A percentile compares a stretch with the other conserved stretches of the same genome.
phyloP scores from a whole-genome alignment of 1,140 invertebrate species.

The Drosophila nigrodunni region DNA sequence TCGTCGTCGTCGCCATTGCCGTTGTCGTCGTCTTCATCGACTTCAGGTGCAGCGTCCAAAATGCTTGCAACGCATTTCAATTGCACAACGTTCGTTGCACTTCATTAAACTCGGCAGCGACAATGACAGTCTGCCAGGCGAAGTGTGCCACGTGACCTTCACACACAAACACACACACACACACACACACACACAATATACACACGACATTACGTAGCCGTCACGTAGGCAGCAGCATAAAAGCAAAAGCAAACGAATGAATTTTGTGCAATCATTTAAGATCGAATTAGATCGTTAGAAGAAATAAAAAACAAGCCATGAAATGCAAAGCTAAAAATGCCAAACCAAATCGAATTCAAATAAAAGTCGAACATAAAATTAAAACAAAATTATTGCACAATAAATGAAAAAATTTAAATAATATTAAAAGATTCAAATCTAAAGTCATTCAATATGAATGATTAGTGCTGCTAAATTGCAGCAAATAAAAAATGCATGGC shows the following conservation, averaged over 20 bases:
- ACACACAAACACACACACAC: constrained; percentile 32
- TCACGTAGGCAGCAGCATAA: constrained; percentile 42
- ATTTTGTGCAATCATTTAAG: constrained; percentile 9
- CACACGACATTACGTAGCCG: constrained; percentile 60
- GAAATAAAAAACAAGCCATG: constrained; percentile 1
- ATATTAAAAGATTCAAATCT: not conserved
- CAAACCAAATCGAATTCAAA: not conserved
- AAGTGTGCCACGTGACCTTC: constrained; percentile 69
- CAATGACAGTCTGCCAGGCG: constrained; percentile 26
- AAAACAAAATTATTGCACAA: not conserved
- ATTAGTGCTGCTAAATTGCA: too few relatives aligned
- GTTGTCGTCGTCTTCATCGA: not conserved
- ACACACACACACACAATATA: not conserved
- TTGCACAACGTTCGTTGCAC: constrained; percentile 73
- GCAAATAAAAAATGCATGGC: not conserved
- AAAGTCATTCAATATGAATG: too few relatives aligned
- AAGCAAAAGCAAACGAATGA: constrained; percentile 32
- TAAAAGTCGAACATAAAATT: constrained; percentile 16
- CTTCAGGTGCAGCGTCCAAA: constrained; percentile 35
- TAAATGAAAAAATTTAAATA: not conserved
- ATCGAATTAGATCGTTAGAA: constrained; percentile 11
- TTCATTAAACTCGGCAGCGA: constrained; percentile 76
- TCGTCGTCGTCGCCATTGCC: constrained; percentile 12
- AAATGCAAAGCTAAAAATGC: constrained; percentile 2
- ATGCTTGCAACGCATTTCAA: constrained; percentile 67